phyloP scores from a whole-genome alignment of 2,113 vertebrate species.

The Dryoscopus gambensis region DNA sequence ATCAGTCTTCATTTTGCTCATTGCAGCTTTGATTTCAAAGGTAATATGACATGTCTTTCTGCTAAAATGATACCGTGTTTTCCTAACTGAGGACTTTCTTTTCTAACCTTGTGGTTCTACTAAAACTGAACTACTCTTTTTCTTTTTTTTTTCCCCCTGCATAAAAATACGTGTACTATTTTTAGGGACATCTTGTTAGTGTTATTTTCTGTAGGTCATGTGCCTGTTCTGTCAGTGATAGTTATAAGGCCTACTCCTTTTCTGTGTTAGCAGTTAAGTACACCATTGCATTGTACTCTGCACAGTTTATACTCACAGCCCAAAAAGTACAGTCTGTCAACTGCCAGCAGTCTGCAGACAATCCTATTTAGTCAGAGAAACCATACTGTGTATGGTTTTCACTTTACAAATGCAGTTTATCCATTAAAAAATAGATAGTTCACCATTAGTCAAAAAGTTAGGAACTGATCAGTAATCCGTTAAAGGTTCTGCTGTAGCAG shows the following conservation, averaged over 20 bases:
- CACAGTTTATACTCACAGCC: not conserved
- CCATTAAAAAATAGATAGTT: not conserved
- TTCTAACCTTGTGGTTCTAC: not conserved
- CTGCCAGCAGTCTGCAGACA: not conserved
- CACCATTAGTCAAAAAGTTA: not conserved
- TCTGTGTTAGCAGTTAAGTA: not conserved
- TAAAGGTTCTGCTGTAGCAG: not conserved
- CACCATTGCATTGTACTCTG: not conserved
- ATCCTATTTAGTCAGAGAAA: not conserved
- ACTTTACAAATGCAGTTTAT: not conserved
- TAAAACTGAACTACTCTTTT: not conserved
- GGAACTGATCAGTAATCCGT: not conserved
- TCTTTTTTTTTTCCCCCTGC: too few species aligned
- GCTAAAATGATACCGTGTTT: not conserved
- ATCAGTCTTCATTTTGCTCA: not conserved
- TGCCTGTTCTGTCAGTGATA: not conserved
- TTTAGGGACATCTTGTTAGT: not conserved
- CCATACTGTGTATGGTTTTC: not conserved
- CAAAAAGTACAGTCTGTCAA: not conserved
- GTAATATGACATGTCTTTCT: not conserved
- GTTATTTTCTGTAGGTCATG: not conserved
- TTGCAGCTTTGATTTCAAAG: not conserved
- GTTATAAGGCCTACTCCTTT: not conserved
- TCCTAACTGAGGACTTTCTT: not conserved
- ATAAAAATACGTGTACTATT: not conserved